Base-by-base conservation (phyloP, 2,797 vertebrate species). In the Chelmon rostratus region DNA sequence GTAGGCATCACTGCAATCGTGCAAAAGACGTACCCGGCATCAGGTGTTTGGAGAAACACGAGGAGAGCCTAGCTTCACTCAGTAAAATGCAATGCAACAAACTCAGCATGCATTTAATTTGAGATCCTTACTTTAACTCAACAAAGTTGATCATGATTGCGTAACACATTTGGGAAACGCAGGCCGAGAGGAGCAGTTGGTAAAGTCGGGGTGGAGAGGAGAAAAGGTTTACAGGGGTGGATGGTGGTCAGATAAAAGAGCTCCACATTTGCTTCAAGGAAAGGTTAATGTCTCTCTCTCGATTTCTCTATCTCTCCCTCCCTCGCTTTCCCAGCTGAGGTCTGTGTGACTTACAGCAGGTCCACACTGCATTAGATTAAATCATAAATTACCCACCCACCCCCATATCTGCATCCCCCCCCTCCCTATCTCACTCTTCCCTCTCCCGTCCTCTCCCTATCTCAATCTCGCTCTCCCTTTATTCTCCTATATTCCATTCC, bases 301-400 rank as follows among this genome's bases (percentile, higher is more conserved):
- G 21, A 68, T 92, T 88, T 91, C 90, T 93, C 88, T 83, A 83
- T 86, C 83, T 77, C 81, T 87, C 79, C 72, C 81, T 86, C 94
- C 94, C 94, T 95, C 94, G 92, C 96, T 90, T 83, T 87, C 88
- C 91, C 93, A 94, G 91, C 93, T 94, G 92, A 92, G 93, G 92
- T 89, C 97, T 94, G 95, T 96, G 97, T 97, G 97, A 99, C 97
- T 98, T 98, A 98, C 97, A 96, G 96, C 97, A 96, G 97, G 96
- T 96, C 96, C 93, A 96, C 95, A 95, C 97, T 96, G 96, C 96
- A 97, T 97, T 97, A 98, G 98, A 99, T 98, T 97, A 98, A 97
- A 98, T 98, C 97, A 97, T 98, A 98, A 98, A 98, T 97, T 98
- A 97, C 96, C 96, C 85, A 73, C 85, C 89, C 95, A 94, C 96